Conservation (phyloP, 53 echinoderm and acorn worm genomes). For the Echinarachnius parma region DNA sequence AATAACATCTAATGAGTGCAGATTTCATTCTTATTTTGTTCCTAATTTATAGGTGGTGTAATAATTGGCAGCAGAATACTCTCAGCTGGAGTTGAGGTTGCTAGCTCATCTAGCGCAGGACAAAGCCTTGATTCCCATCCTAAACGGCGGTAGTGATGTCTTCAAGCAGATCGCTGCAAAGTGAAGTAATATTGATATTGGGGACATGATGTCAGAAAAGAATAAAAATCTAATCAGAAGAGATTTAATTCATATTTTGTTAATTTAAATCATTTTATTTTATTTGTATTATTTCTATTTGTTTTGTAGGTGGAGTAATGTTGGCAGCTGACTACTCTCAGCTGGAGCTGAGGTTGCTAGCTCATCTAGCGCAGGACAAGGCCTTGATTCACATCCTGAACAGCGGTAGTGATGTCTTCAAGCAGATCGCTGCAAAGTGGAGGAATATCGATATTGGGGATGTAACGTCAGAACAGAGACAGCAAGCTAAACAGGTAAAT, state of each 20-base stretch:
- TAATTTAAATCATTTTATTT: no score
- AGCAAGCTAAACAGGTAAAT: conserved; percentile 94
- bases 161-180: conserved; percentile 92
- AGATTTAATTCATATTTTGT: neutral
- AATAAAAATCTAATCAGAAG: no score
- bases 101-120: conserved; percentile 80
- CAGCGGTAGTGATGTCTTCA: conserved; percentile 88
- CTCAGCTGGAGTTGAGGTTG: conserved; percentile 85
- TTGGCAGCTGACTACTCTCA: conserved; percentile 96
- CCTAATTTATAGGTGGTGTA: no score
- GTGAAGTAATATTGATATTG: conserved; percentile 61
- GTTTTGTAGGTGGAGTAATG: conserved; percentile 66
- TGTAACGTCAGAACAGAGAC: conserved; percentile 73
- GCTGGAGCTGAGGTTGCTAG: conserved; percentile 89
- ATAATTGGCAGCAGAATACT: conserved; percentile 87
- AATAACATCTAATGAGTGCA: no score
- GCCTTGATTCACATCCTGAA: conserved; percentile 73
- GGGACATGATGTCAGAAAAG: conserved; percentile 63
- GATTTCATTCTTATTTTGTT: no score
- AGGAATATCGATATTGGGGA: conserved; percentile 44
- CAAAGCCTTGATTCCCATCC: conserved; percentile 56
- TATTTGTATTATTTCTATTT: neutral
- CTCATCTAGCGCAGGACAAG: conserved; percentile 74
- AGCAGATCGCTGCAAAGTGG: conserved; percentile 93
- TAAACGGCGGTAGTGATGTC: conserved; percentile 87